Conservation (phyloP, 2,113 vertebrate genomes). For the Nesospiza acunhae region DNA sequence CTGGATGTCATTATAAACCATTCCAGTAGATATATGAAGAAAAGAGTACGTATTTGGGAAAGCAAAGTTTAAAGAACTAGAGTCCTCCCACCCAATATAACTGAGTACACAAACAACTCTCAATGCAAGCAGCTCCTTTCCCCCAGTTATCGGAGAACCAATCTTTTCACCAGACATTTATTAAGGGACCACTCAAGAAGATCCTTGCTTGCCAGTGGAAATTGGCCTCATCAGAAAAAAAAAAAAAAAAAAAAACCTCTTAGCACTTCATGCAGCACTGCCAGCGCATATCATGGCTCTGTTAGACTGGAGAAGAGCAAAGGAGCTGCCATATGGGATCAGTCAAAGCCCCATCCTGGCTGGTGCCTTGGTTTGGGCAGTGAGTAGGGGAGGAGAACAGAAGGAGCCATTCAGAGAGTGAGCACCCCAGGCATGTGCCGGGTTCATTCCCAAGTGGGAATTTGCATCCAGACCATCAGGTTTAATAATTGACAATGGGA, state of each 20-base stretch:
- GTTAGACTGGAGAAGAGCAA: neutral
- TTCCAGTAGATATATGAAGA: neutral
- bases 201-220: neutral
- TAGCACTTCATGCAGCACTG: neutral
- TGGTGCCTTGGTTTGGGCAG: neutral
- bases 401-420: neutral
- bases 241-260: neutral
- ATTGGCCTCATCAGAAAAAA: neutral
- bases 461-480: neutral
- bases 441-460: neutral
- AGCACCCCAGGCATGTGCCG: accelerated
- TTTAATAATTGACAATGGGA: neutral
- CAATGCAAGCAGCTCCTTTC: neutral
- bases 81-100: neutral
- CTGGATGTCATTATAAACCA: neutral
- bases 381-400: neutral
- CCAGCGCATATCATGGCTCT: neutral
- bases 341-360: neutral
- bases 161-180: neutral
- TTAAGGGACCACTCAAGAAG: neutral
- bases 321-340: neutral
- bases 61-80: neutral
- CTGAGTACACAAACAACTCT: neutral
- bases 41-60: neutral
- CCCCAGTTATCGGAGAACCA: neutral